Conservation (phyloP, 1,140 invertebrate genomes). For the Agrilus planipennis region DNA sequence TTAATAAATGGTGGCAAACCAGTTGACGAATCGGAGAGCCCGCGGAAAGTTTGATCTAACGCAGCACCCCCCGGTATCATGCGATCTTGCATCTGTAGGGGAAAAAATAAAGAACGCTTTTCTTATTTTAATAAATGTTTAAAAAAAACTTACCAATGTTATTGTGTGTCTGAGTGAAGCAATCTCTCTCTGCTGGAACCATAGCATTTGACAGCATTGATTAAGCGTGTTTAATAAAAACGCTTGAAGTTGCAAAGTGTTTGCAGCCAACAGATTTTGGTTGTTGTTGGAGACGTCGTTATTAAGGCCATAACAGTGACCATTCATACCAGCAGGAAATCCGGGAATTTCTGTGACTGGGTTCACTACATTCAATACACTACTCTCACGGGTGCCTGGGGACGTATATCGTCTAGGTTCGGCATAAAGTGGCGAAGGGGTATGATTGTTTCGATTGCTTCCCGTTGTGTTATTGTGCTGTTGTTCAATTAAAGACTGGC, state of each 20-base stretch:
- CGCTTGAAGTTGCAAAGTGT: conserved; percentile 34
- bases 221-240: conserved; percentile 35
- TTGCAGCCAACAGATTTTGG: conserved; percentile 28
- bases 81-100: conserved; percentile 9
- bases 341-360: conserved; percentile 10
- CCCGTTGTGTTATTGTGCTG: conserved; percentile 5
- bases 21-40: too few relatives aligned
- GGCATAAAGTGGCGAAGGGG: conserved; percentile 26
- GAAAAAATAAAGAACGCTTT: neutral
- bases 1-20: neutral
- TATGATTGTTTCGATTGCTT: conserved; percentile 24
- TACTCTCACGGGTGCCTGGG: conserved; percentile 17
- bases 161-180: conserved; percentile 28
- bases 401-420: conserved; percentile 21
- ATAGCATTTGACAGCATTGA: conserved; percentile 39
- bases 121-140: neutral
- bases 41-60: neutral
- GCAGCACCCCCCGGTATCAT: neutral
- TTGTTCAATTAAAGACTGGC: conserved; percentile 30
- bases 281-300: too few relatives aligned
- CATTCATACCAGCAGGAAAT: too few relatives aligned
- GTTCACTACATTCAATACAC: conserved; percentile 21
- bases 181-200: conserved; percentile 37
- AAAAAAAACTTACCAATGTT: conserved; percentile 20
- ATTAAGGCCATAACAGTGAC: too few relatives aligned